Base-by-base conservation (phyloP, 2,113 vertebrate genomes). In the Urocolius indicus region DNA sequence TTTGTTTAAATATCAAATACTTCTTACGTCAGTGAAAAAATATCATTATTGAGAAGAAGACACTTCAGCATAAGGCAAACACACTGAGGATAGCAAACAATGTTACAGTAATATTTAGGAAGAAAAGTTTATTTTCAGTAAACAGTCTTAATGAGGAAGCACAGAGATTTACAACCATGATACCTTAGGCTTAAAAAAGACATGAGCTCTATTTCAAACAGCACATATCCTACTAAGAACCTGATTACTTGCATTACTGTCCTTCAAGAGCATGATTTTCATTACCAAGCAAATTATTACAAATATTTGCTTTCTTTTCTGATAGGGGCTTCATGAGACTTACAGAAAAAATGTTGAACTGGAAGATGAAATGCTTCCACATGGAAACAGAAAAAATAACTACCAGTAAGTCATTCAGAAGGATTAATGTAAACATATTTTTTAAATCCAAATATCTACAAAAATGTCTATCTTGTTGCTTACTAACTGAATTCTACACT, bases 111-210 rank as follows among this genome's bases (percentile, higher is more conserved):
- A 66, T 73, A 94, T 93, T 94, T 89, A 94, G 76, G 51, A 92
- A 94, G 66, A 86, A 94, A 93, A 84, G 88, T 21, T 16, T 86
- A 62, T 89, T 96, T 95, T 93, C 52, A 62, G 49, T 90, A 94
- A 96, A 94, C 43, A 91, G 48, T 61, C 36, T 73, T 95, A 93
- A 93, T 81, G 52, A 93, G 81, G 54, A 83, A 96, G 66, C 75
- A 34, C 34, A 83, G 57, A 76, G 58, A 94, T 63, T 59, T 90
- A 94, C 65, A 93, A 59, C 61, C 81, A 77, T 34, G 30, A 49
- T 26, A 93, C 38, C 5, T 67, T 72, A 85, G 48, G 62, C 59
- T 94, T 96, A 82, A 95, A 92, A 95, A 97, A 82, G 49, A 81
- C 10, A 59, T 27, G 51, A 71, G 17, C 26, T 74, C 38, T 92